Base-by-base conservation (phyloP, 2,888 invertebrate genomes). In the Netelia fuscicornis region DNA sequence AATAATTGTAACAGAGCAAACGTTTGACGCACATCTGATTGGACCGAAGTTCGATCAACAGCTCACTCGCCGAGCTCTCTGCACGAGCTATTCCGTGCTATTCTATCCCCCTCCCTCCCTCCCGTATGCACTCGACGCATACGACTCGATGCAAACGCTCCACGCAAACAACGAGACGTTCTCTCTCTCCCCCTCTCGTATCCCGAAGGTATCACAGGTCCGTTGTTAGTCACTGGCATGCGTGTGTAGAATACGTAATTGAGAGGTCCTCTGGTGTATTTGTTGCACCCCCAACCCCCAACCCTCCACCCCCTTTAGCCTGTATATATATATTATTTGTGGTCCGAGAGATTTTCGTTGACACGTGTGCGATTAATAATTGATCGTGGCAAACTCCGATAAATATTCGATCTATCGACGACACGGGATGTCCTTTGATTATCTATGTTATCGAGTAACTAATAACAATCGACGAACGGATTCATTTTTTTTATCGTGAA, bases 1-100 rank as follows among this genome's bases (percentile, higher is more conserved):
- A 67, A 67, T 67, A 54, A 58, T 76, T 76, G 25, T 52, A 70
- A 70, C 70, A 58, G 62, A 62, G 65, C 17, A 70, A 70, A 70
- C 70, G 52, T 70, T 70, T 70, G 54, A 13, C 54, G 13, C 30
- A 70, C 58, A 20, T 2, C 25, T 25, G 70, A 70, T 52, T 70
- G 54, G 30, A 58, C 70, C 23, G 10, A 70, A 54, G 11, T 23
- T 54, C 52, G 70, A 70, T 70, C 70, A 70, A 70, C 70, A 70
- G 70, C 54, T 70, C 70, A 54, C 54, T 70, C 54, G 23, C 58
- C 58, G 48, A 13, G 13, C 48, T 48, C 48, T 48, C 58, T 20
- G 58, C 20, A 20, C 17, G 17, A 17, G 17, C 17, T 20, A 20
- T 58, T 58, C 17, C 8, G 58, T 58, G 58, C 20, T 58, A 58